Base-by-base conservation (phyloP, 1,140 invertebrate genomes). In the Drosophila repleta region DNA sequence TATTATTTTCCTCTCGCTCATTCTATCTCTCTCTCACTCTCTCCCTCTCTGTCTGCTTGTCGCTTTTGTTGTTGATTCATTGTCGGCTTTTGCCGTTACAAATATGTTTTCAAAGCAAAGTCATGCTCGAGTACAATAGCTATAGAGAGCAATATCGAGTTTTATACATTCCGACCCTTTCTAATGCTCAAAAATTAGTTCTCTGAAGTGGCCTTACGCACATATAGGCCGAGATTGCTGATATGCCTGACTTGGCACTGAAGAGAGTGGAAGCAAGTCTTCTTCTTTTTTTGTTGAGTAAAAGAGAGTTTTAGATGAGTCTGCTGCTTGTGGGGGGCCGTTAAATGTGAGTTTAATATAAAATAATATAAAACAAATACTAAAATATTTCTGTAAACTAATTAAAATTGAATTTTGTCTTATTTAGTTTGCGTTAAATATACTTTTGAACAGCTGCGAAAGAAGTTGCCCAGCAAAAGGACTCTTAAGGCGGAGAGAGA, bases 71-170 rank as follows among this genome's bases (percentile, higher is more conserved):
- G 53, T 74, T 52, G 74, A 53, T 51, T 60, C 45, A 71, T 70
- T 74, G 67, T 74, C 53, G 58, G 61, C 62, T 65, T 78, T 73
- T 72, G 83, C 82, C 83, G 82, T 88, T 85, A 81, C 82, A 81
- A 82, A 87, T 79, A 76, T 87, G 82, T 87, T 87, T 88, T 88
- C 75, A 87, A 79, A 87, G 82, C 82, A 87, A 87, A 87, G 83
- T 87, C 82, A 88, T 82, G 67, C 51, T 69, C 66, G 58, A 85
- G 85, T 81, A 84, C 62, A 84, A 85, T 80, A 78, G 71, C 21
- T 5, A 43, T 20, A 37, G 52, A 41, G 15, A 35, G 21, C 46
- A 60, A 52, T 57, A 61, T 57, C 46, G 53, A 65, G 51, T 62
- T 39, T 43, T 41, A 76, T 62, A 29, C 48, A 39, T 48, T 46